A percentile compares a stretch with the other conserved stretches of the same genome.
phyloP scores from a whole-genome alignment of 2,888 invertebrate genomes.

The Chydorus sphaericus region DNA sequence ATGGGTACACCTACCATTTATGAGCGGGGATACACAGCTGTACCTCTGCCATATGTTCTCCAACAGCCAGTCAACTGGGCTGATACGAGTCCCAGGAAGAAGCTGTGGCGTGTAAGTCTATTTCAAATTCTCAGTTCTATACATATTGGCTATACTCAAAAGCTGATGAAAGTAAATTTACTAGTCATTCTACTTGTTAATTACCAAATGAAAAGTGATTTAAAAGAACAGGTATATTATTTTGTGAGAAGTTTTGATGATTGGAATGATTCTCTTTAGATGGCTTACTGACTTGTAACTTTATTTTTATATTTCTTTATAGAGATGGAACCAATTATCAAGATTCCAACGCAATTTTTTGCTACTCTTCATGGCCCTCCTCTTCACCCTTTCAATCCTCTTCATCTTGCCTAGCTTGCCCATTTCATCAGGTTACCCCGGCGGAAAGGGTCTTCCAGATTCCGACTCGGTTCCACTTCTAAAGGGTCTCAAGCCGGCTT shows the following conservation, averaged over 20 bases:
- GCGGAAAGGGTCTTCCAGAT: no score
- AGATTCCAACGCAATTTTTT: slow-evolving; percentile 64
- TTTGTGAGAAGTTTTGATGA: no score
- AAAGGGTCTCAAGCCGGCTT: background rate
- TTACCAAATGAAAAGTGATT: no score
- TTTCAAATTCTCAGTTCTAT: no score
- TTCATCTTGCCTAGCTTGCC: slow-evolving; percentile 37
- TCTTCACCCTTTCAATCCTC: slow-evolving; percentile 42
- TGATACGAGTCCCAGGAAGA: slow-evolving; percentile 1
- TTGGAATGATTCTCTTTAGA: no score
- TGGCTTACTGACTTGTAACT: background rate
- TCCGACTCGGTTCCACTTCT: background rate
- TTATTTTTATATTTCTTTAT: slow-evolving; percentile 27
- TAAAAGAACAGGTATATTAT: no score
- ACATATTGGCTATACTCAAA: no score
- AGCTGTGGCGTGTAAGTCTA: slow-evolving; percentile 15
- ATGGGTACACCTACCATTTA: background rate
- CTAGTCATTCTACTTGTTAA: no score
- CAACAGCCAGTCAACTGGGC: background rate
- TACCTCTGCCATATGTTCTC: background rate
- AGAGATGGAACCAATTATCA: slow-evolving; percentile 78
- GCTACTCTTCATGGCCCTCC: slow-evolving; percentile 40
- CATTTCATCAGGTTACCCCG: slow-evolving; percentile 14
- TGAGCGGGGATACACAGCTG: slow-evolving; percentile 6
- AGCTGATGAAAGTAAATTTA: no score